phyloP scores from a whole-genome alignment of 2,797 vertebrate species.

The Phataginus tetradactyla region DNA sequence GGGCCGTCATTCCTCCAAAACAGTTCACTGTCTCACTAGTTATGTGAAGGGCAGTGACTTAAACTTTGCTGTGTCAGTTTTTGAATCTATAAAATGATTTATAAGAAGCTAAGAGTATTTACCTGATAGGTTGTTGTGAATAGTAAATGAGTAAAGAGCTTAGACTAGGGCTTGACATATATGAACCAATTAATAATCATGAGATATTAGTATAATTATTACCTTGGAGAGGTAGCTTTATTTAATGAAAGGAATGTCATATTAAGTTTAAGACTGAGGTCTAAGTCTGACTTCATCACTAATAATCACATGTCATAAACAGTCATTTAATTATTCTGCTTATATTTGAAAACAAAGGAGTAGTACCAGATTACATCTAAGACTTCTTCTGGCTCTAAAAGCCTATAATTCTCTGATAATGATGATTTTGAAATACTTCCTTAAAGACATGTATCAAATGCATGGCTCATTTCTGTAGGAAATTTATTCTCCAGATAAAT shows the following conservation, averaged over 20 bases:
- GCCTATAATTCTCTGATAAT: neutral
- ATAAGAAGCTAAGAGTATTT: neutral
- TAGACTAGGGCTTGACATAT: neutral
- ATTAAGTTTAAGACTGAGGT: neutral
- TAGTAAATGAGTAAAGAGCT: neutral
- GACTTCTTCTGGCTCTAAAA: neutral
- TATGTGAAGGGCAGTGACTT: neutral
- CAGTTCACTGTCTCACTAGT: neutral
- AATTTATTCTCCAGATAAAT: constrained; percentile 32
- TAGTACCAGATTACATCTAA: neutral
- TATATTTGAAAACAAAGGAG: neutral
- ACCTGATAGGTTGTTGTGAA: neutral
- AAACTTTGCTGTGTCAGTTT: neutral
- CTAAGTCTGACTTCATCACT: neutral
- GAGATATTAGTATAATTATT: neutral
- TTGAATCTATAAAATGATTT: neutral
- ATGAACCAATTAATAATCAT: neutral
- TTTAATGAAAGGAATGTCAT: neutral
- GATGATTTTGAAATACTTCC: neutral
- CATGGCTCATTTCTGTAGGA: neutral
- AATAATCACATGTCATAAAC: neutral
- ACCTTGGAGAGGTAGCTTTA: neutral
- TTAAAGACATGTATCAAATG: constrained; percentile 7
- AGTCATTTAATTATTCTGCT: neutral
- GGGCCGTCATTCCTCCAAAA: neutral